Base-by-base conservation (phyloP, 2,797 vertebrate species). In the Basileuterus tristriatus region DNA sequence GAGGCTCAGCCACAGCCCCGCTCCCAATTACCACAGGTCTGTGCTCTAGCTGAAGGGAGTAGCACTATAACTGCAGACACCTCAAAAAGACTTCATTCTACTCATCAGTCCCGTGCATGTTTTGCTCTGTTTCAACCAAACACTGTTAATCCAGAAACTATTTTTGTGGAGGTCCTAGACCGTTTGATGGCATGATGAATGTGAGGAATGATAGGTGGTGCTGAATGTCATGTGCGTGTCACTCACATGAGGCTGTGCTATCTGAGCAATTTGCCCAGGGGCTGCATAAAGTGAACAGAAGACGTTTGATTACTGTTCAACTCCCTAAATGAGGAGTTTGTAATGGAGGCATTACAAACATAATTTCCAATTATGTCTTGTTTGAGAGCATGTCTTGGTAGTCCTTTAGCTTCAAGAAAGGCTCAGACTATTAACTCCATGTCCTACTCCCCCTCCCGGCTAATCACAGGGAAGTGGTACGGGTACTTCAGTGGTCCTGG, bases 221-320 rank as follows among this genome's bases (percentile, higher is more conserved):
- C 67, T 87, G 47, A n/a, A 30, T 60, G 34, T 43, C 0, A 0
- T 37, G 43, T 67, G 29, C 0, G 0, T 60, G 1, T 74, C 1
- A 0, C 17, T 72, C 37, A 37, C 8, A 6, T 37, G 44, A 79
- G 44, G 16, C 47, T 55, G n/a, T 55, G 55, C 64, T 58, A 9
- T 44, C 55, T 20, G 2, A 83, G 37, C 44, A 32, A 22, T 80
- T 89, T 89, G 18, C 49, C 64, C 44, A 36, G 49, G 55, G 41
- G 32, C 72, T 59, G n/a, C 32, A 19, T 55, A 22, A 84, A 67
- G n/a, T 59, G 55, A 64, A 53, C 67, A 70, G 64, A 44, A 59
- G 24, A 78, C 27, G 14, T 63, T 39, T 93, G 43, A 34, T 90
- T 67, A 30, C 37, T 49, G 32, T 80, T 43, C 49, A 68, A 9